phyloP scores from a whole-genome alignment of 2,797 vertebrate genomes.

The Cirrhinus mrigala region DNA sequence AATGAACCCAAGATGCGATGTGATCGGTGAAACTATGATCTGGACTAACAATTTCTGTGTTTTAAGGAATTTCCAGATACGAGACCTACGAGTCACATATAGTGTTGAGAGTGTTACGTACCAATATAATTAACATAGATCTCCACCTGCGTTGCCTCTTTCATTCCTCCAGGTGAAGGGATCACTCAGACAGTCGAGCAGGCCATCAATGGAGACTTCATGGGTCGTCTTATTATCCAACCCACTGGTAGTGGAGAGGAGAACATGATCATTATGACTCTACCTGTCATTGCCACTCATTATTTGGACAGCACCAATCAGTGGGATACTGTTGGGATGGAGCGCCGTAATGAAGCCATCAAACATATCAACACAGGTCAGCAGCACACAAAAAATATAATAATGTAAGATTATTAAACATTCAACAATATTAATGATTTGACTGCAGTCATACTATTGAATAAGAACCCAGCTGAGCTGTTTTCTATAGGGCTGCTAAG shows the following conservation, averaged over 20 bases:
- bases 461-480: too few relatives aligned
- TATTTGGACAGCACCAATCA: slow-evolving; percentile 73
- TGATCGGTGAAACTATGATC: not conserved
- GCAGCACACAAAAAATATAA: not conserved
- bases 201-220: slow-evolving; percentile 74
- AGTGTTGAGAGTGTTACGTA: too few relatives aligned
- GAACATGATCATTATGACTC: slow-evolving; percentile 84
- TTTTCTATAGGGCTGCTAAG: too few relatives aligned
- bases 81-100: too few relatives aligned
- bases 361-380: slow-evolving; percentile 81
- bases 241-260: slow-evolving; percentile 86
- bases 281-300: slow-evolving; percentile 83
- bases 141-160: not conserved
- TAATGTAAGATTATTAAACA: not conserved
- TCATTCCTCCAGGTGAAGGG: slow-evolving; percentile 56
- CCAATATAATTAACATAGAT: not conserved
- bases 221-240: slow-evolving; percentile 82
- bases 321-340: slow-evolving; percentile 76
- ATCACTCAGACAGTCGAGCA: slow-evolving; percentile 79
- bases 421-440: too few relatives aligned
- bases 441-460: too few relatives aligned
- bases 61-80: too few relatives aligned
- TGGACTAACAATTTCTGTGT: too few relatives aligned
- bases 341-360: slow-evolving; percentile 72
- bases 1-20: slow-evolving; percentile 65